Evolutionary conservation across 2,797 vertebrate species (phyloP).

Genomic region (Miichthys miiuy): DNA sequence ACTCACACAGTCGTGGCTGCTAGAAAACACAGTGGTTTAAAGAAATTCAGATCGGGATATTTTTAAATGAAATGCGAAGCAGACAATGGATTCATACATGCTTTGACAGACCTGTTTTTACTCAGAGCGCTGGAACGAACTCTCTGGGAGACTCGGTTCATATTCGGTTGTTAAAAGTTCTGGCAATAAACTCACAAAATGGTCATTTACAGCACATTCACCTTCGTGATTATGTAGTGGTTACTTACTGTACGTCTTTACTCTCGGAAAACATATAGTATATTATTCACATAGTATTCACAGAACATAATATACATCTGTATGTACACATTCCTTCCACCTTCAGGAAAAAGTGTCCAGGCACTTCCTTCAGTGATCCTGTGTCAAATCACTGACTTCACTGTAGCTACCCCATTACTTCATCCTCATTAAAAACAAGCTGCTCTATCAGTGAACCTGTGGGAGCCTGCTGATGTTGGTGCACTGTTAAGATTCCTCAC

Average conservation of each 20-base stretch:
- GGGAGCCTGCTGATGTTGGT: conserved; percentile 43
- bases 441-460: conserved; percentile 45
- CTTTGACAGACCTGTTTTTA: conserved; percentile 53
- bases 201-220: conserved; percentile 86
- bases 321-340: conserved; percentile 83
- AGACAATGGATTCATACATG: conserved; percentile 56
- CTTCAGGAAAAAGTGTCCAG: conserved; percentile 79
- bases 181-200: conserved; percentile 75
- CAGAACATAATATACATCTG: conserved; percentile 87
- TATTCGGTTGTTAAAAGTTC: conserved; percentile 64
- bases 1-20: conserved; percentile 58
- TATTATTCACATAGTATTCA: conserved; percentile 89
- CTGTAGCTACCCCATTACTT: conserved; percentile 52
- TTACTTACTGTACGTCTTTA: conserved; percentile 79
- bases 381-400: conserved; percentile 52
- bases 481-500: conserved; percentile 40
- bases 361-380: conserved; percentile 80
- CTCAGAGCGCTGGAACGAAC: conserved; percentile 57
- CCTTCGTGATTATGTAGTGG: conserved; percentile 76
- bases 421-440: conserved; percentile 51
- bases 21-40: conserved; percentile 56
- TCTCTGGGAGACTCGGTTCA: conserved; percentile 54
- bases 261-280: conserved; percentile 83
- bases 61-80: conserved; percentile 67
- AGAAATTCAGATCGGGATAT: conserved; percentile 38